Base-by-base conservation (phyloP, 2,888 invertebrate genomes). In the Andrena minutula region DNA sequence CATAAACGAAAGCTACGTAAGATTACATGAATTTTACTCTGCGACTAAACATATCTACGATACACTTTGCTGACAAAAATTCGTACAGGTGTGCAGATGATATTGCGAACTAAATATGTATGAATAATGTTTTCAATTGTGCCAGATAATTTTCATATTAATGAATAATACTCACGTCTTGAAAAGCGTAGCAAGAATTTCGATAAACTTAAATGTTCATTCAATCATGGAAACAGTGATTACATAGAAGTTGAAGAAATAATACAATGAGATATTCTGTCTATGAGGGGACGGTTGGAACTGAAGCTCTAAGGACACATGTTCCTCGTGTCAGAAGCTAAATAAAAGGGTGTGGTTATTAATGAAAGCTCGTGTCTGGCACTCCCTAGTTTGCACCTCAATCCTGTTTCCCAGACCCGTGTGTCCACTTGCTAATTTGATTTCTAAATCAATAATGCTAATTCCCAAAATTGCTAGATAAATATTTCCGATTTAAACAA, bases 311-410 rank as follows among this genome's bases (percentile, higher is more conserved):
- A 41, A 65, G 51, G 75, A 68, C 8, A 28, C 63, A 64, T 68
- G 41, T 64, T 20, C 63, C 64, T 65, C 47, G 65, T 79, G n/a
- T 63, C 66, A 30, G 65, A 74, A 74, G 30, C 68, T 80, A 68
- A 80, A 79, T 68, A 47, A 58, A 68, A 82, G 88, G 91, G 92
- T 87, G 92, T 85, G 91, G 91, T 87, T 83, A 83, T 88, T 91
- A 91, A 90, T 90, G 87, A 90, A 86, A 75, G 83, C 83, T 74
- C 80, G 53, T 82, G 73, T 56, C 68, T 70, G 90, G 78, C 92
- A 89, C 92, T 85, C 92, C 92, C 86, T 86, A 84, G 85, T 90
- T 90, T 85, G 78, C 84, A 86, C 82, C 86, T 79, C 60, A 41
- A 61, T 28, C 61, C 49, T 28, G 51, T 82, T 41, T 49, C 66